Evolutionary conservation across 2,797 vertebrate genomes (phyloP).

Genomic region (Triplophysa bombifrons): DNA sequence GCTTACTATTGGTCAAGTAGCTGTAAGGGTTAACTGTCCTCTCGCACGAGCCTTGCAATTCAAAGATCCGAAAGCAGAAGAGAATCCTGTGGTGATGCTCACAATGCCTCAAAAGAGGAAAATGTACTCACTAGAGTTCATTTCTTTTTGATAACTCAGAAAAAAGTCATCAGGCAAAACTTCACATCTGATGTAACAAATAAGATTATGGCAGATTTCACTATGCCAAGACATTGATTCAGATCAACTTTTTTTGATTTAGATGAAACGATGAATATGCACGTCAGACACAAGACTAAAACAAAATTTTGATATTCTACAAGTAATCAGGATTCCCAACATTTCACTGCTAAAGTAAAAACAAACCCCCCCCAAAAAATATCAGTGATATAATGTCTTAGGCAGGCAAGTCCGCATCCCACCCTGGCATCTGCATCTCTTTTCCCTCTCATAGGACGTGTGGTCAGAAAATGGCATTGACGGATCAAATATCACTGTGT

Average conservation of each 20-base stretch:
- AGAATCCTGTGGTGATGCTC: constrained; percentile 3
- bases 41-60: background rate
- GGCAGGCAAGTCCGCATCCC: too few relatives aligned
- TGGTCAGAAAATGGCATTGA: background rate
- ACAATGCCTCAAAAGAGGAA: background rate
- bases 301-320: background rate
- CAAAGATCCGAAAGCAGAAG: constrained; percentile 18
- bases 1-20: constrained; percentile 21
- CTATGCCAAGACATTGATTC: too few relatives aligned
- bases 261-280: too few relatives aligned
- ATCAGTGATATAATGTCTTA: too few relatives aligned
- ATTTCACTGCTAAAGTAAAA: background rate
- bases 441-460: background rate
- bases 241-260: too few relatives aligned
- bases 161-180: too few relatives aligned
- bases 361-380: background rate
- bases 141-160: too few relatives aligned
- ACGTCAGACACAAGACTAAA: background rate
- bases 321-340: background rate
- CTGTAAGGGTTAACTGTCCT: constrained; percentile 18
- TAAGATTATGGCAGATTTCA: too few relatives aligned
- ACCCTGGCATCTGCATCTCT: background rate
- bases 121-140: background rate
- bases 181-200: too few relatives aligned
- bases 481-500: background rate